Conservation (phyloP, 2,113 vertebrate species). For the Channa maculata region DNA sequence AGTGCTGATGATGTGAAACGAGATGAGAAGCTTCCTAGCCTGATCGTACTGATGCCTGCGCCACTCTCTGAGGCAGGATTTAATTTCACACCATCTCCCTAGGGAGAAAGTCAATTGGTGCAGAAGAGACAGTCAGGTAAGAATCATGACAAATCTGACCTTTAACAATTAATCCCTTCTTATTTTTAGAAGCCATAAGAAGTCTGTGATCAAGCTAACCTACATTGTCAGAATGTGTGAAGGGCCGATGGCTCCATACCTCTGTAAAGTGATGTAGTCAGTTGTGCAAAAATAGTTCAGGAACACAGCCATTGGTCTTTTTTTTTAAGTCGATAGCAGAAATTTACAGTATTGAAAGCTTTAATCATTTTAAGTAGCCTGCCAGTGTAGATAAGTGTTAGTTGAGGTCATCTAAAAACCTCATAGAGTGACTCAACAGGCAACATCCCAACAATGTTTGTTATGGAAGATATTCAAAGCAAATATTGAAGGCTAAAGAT, state of each 20-base stretch:
- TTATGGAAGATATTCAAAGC: constrained; percentile 49
- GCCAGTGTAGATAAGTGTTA: not conserved
- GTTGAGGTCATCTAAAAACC: constrained; percentile 12
- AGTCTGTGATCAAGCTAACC: constrained; percentile 67
- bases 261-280: constrained; percentile 23
- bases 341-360: constrained; percentile 6
- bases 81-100: constrained; percentile 79
- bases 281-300: constrained; percentile 9
- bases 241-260: constrained; percentile 30
- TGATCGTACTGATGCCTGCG: constrained; percentile 40
- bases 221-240: constrained; percentile 62
- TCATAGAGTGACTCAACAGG: constrained; percentile 6
- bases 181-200: constrained; percentile 80
- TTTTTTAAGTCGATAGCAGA: not conserved
- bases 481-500: constrained; percentile 18
- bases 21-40: constrained; percentile 71
- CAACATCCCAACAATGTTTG: constrained; percentile 31
- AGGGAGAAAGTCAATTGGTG: constrained; percentile 61
- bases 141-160: constrained; percentile 81
- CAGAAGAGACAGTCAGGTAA: constrained; percentile 75
- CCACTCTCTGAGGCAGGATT: constrained; percentile 73
- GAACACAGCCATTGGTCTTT: not conserved
- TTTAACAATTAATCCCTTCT: constrained; percentile 80
- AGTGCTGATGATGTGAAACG: constrained; percentile 72
- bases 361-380: constrained; percentile 8